These are phyloP conservation scores for Daphoenositta chrysoptera DNA, from an alignment of 2,113 vertebrate genomes.

Conservation along the genomic window DNA sequence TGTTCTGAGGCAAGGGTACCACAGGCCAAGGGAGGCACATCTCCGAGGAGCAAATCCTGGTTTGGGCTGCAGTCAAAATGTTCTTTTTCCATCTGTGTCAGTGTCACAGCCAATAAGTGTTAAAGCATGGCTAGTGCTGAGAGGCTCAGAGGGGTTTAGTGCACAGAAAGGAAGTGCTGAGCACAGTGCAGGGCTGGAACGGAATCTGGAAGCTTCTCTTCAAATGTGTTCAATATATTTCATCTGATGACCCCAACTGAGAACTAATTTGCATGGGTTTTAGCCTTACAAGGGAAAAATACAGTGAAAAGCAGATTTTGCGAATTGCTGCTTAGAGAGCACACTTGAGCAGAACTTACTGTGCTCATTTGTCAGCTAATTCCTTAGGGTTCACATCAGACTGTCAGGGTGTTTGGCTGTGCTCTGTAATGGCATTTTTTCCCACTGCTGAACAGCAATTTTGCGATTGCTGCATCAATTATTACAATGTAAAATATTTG, in stretches of 20 bases:
- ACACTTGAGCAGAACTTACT: slow-evolving; percentile 23
- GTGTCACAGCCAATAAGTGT: background rate
- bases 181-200: background rate
- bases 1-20: background rate
- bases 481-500: slow-evolving; percentile 16
- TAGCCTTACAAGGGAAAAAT: background rate
- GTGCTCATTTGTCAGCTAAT: slow-evolving; percentile 31
- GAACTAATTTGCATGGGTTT: background rate
- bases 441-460: background rate
- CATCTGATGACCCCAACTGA: background rate
- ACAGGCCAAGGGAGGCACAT: background rate
- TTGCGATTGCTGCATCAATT: background rate
- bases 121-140: background rate
- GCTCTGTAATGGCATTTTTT: slow-evolving; percentile 43
- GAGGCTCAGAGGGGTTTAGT: background rate
- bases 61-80: background rate
- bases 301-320: background rate
- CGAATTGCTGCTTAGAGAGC: background rate
- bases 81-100: background rate
- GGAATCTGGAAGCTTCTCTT: background rate
- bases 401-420: background rate
- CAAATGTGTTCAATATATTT: background rate
- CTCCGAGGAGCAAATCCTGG: background rate
- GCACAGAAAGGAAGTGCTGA: background rate
- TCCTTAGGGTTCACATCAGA: background rate